A percentile compares a stretch with the other conserved stretches of the same genome.
These are phyloP conservation scores for Pseudomyrmex gracilis DNA, from an alignment of 1,140 invertebrate genomes.

Conservation along the genomic window DNA sequence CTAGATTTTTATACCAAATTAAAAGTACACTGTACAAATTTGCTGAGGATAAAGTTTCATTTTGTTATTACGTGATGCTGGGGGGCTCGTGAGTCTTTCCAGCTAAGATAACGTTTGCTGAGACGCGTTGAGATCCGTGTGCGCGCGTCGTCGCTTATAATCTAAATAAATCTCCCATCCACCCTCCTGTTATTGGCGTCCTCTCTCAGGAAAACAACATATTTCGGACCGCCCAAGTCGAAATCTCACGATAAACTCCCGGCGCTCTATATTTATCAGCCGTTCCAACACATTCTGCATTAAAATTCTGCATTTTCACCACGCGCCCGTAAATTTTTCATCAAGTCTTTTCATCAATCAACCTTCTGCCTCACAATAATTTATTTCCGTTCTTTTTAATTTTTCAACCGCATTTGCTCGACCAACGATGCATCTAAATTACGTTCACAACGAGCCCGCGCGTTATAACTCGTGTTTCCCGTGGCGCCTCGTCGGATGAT, in stretches of 20 bases:
- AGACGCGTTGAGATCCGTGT: not conserved
- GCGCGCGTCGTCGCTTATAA: conserved; percentile 8
- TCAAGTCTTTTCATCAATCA: conserved; percentile 9
- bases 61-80: not conserved
- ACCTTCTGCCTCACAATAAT: not conserved
- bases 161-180: conserved; percentile 15
- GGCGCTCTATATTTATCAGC: not conserved
- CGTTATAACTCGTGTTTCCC: conserved; percentile 4
- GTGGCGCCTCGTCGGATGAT: not conserved
- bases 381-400: not conserved
- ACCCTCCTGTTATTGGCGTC: not conserved
- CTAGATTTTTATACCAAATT: no score
- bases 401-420: not conserved
- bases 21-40: no score
- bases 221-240: not conserved
- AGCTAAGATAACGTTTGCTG: not conserved
- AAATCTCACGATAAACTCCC: not conserved
- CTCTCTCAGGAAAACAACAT: not conserved
- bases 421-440: conserved; percentile 30
- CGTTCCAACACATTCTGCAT: not conserved
- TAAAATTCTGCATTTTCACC: conserved; percentile 17
- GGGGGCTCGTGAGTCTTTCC: not conserved
- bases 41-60: no score
- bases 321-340: not conserved
- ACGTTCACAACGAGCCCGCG: not conserved